phyloP scores from a whole-genome alignment of 2,888 invertebrate genomes.

The Platynereis dumerilii region DNA sequence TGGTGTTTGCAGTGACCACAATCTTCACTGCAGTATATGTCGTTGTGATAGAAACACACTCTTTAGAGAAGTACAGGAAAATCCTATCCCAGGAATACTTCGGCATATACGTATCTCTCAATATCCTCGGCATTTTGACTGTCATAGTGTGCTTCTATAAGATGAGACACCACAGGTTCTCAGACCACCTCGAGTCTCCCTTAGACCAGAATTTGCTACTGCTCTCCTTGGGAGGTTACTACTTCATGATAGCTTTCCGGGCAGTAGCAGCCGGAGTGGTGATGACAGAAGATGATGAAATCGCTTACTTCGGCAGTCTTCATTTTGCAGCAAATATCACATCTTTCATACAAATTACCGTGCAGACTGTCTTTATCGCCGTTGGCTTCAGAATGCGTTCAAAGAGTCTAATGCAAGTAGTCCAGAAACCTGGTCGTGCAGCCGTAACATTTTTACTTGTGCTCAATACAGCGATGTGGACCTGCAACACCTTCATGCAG shows the following conservation, averaged over 20 bases:
- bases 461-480: conserved; percentile 70
- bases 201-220: conserved; percentile 17
- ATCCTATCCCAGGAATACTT: background rate
- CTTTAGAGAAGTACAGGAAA: background rate
- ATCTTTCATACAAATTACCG: background rate
- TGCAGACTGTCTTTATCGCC: conserved; percentile 25
- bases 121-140: background rate
- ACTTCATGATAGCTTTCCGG: background rate
- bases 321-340: conserved; percentile 4
- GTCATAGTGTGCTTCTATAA: background rate
- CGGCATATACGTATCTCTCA: conserved; percentile 1
- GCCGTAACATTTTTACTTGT: conserved; percentile 68
- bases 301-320: background rate
- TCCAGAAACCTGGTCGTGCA: conserved; percentile 27
- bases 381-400: conserved; percentile 16
- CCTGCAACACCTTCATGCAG: conserved; percentile 61
- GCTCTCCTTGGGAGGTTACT: background rate
- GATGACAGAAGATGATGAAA: background rate
- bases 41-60: background rate
- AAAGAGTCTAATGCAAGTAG: background rate
- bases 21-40: background rate
- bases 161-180: background rate
- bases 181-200: background rate
- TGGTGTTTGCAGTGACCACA: background rate
- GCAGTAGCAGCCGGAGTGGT: background rate